Conservation (phyloP, 2,888 invertebrate species). For the Branchipolynoe longqiensis region DNA sequence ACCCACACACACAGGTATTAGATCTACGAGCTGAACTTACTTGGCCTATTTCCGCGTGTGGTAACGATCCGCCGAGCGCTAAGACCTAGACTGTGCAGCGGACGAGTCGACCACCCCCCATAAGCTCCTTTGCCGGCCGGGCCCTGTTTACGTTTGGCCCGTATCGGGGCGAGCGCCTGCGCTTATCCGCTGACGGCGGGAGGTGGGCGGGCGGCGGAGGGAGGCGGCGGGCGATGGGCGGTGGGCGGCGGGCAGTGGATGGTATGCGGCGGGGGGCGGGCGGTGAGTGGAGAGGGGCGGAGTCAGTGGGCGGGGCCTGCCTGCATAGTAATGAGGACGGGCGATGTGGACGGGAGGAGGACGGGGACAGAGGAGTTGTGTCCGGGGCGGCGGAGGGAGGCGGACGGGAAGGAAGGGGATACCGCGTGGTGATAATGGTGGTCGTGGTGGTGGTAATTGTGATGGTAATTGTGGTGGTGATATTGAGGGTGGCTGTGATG, state of each 20-base stretch:
- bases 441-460: neutral
- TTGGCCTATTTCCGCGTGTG: constrained; percentile 46
- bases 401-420: neutral
- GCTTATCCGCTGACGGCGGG: constrained; percentile 55
- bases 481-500: too few relatives aligned
- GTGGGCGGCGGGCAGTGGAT: too few relatives aligned
- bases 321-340: constrained; percentile 29
- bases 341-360: neutral
- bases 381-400: neutral
- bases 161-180: constrained; percentile 5
- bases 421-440: neutral
- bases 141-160: constrained; percentile 56
- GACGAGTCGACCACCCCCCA: neutral
- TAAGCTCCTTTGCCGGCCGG: constrained; percentile 55
- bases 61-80: constrained; percentile 51
- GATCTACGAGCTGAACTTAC: constrained; percentile 53
- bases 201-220: too few relatives aligned
- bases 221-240: too few relatives aligned
- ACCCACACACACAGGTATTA: constrained; percentile 33
- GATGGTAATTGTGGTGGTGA: neutral
- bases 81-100: constrained; percentile 21
- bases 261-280: too few relatives aligned
- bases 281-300: too few relatives aligned
- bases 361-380: neutral
- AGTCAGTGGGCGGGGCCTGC: constrained; percentile 45